Percentiles rank a stretch among this genome's conserved stretches.
Conservation (phyloP, 2,888 invertebrate genomes). For the Mimumesa dahlbomi region DNA sequence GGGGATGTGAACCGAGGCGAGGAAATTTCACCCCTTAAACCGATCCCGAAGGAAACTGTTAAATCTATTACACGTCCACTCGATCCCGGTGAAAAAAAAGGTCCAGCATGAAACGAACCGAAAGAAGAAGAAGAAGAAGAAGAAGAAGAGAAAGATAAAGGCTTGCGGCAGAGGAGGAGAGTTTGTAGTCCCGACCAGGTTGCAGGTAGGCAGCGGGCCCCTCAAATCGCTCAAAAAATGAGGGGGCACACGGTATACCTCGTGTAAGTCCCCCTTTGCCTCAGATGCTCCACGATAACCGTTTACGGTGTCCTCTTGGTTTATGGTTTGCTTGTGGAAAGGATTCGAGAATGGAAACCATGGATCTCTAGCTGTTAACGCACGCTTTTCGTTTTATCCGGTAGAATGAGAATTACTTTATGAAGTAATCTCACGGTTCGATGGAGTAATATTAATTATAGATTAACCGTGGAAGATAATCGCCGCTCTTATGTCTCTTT, state of each 20-base stretch:
- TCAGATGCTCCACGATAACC: constrained; percentile 29
- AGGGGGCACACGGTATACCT: constrained; percentile 49
- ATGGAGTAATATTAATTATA: no score
- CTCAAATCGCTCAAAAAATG: constrained; percentile 63
- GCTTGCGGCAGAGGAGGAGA: constrained; percentile 7
- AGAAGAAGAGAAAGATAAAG: constrained; percentile 19
- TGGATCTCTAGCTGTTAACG: no score
- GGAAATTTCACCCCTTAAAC: constrained; percentile 44
- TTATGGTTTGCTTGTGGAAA: constrained; percentile 16
- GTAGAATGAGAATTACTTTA: no score
- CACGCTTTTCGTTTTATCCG: constrained; percentile 20
- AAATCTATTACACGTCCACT: constrained; percentile 69
- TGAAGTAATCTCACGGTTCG: no score
- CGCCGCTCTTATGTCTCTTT: no score
- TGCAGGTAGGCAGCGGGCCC: constrained; percentile 68
- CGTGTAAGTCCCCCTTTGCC: constrained; percentile 17
- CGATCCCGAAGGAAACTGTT: constrained; percentile 68
- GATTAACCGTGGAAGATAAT: no score
- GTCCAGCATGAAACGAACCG: constrained; percentile 28
- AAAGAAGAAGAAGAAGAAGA: constrained; percentile 18
- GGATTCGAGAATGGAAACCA: constrained; percentile 43
- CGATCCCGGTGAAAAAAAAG: constrained; percentile 62
- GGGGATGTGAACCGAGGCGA: constrained; percentile 12
- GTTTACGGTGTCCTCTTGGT: constrained; percentile 41
- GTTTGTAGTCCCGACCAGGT: constrained; percentile 59